phyloP scores from a whole-genome alignment of 2,888 invertebrate species.

The Oscheius sp. region DNA sequence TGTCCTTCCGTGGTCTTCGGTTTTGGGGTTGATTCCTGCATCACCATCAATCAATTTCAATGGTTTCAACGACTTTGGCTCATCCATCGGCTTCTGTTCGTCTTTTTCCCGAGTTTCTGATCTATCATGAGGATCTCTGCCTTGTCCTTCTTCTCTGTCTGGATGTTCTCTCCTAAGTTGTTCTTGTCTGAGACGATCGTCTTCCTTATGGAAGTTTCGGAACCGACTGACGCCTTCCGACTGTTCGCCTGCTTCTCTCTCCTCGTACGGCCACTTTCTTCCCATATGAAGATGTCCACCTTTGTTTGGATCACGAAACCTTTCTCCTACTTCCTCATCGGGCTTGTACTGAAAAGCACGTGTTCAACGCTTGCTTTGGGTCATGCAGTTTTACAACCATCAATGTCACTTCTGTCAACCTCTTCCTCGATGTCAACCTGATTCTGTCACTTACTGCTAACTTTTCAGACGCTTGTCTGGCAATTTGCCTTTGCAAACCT shows the following conservation, averaged over 20 bases:
- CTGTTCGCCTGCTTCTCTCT: constrained; percentile 1
- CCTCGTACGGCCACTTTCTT: constrained; percentile 14
- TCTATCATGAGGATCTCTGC: neutral
- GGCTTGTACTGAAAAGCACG: constrained; percentile 14
- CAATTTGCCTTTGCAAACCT: too few relatives aligned
- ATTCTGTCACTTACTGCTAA: too few relatives aligned
- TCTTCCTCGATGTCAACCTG: too few relatives aligned
- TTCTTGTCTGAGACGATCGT: neutral
- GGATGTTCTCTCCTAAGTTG: neutral
- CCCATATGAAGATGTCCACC: constrained; percentile 31
- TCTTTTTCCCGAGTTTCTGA: neutral
- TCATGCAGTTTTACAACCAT: too few relatives aligned
- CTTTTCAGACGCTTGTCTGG: too few relatives aligned
- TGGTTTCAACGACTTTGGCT: too few relatives aligned
- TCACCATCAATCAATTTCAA: constrained; percentile 22
- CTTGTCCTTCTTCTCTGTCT: neutral
- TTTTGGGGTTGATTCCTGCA: neutral
- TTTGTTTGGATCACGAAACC: constrained; percentile 39
- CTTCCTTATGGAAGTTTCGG: constrained; percentile 11
- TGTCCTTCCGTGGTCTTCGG: neutral
- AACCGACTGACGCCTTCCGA: neutral
- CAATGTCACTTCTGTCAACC: too few relatives aligned
- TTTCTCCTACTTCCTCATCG: constrained; percentile 11
- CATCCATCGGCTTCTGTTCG: neutral
- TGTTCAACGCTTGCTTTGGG: neutral